phyloP scores from a whole-genome alignment of 2,797 vertebrate genomes.

The Pseudomugil tenellus region DNA sequence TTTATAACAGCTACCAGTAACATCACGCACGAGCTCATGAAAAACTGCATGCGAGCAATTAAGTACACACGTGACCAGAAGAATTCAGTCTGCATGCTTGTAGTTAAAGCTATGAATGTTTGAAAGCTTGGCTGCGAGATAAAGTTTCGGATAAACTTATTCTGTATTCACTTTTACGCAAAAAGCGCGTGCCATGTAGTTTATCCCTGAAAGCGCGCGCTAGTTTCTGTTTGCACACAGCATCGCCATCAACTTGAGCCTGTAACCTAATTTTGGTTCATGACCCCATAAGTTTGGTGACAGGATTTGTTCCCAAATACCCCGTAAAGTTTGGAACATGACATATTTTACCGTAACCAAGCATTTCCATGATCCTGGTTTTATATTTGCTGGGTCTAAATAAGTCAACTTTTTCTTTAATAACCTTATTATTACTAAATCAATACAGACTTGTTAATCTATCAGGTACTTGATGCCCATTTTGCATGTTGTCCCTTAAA shows the following conservation, averaged over 20 bases:
- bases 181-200: background rate
- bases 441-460: no score
- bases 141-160: background rate
- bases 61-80: constrained; percentile 53
- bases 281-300: constrained; percentile 39
- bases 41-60: constrained; percentile 59
- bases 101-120: background rate
- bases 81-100: background rate
- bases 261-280: constrained; percentile 54
- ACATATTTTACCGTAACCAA: background rate
- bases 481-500: no score
- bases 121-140: background rate
- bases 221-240: background rate
- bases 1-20: no score
- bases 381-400: background rate
- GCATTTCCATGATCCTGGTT: background rate
- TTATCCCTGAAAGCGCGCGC: background rate
- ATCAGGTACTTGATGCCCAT: no score
- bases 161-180: background rate
- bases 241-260: background rate
- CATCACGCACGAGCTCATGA: constrained; percentile 39
- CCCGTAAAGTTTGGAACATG: background rate
- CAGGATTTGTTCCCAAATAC: constrained; percentile 4
- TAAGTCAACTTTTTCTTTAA: background rate
- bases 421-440: background rate